Base-by-base conservation (phyloP, 1,140 invertebrate genomes). In the Vanessa atalanta region DNA sequence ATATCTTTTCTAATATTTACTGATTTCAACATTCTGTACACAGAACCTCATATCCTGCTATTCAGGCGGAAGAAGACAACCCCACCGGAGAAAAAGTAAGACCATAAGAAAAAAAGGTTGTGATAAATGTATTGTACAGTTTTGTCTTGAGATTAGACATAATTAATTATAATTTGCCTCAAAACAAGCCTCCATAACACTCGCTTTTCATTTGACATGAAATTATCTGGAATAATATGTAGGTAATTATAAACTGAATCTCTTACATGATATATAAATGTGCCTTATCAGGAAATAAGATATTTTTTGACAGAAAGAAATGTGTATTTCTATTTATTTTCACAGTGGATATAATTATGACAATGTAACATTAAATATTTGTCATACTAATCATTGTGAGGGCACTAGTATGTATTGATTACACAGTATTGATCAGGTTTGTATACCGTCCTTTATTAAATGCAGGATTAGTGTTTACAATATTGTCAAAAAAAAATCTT, bases 21-120 rank as follows among this genome's bases (percentile, higher is more conserved):
- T 31, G 13, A 60, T 31, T 60, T 3, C 13, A 6, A 3, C 37
- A n/a, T 14, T 61, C 31, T 72, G 72, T 73, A 94, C 94, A 72
- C 93, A 95, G 95, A 96, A 83, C 95, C 95, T 16, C 95, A 96
- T 79, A 95, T 96, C 79, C 83, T 96, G 66, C 88, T 96, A 64
- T 96, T 96, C 83, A 94, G 94, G 87, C 91, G 95, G 83, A 94
- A 94, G 88, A 95, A 94, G 76, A 95, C 94, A 31, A 90, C 89
- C 47, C 93, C 93, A 67, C 93, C 89, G 70, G 92, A 94, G 43
- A 88, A 88, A 66, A 89, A 89, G 76, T 90, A 83, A 84, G 23
- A 70, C 7, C n/a, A 37, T 70, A 61, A 57, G 9, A 70, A 67
- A 20, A 78, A 23, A 61, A 72, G 68, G 65, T 79, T 75, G 61